Evolutionary conservation across 2,797 vertebrate genomes (phyloP).

Genomic region (Aldrovandia affinis): DNA sequence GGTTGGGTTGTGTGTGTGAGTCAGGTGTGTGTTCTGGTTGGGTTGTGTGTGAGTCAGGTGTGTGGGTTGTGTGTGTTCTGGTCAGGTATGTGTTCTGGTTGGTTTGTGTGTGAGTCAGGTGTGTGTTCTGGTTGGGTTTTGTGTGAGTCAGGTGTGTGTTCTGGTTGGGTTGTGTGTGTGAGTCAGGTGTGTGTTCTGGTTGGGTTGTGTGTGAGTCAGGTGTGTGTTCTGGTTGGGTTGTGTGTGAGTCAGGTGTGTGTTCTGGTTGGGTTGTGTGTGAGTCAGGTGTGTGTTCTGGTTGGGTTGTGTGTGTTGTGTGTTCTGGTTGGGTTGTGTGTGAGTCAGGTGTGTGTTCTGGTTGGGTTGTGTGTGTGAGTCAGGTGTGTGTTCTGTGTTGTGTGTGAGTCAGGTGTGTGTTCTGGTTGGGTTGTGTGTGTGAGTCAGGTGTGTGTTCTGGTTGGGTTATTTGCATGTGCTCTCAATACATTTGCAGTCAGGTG

Average conservation of each 20-base stretch:
- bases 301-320: conserved; percentile 11
- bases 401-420: too few species aligned
- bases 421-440: neutral
- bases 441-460: neutral
- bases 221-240: neutral
- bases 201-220: too few species aligned
- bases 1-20: too few species aligned
- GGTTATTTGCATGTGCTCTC: conserved; percentile 34
- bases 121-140: conserved; percentile 17
- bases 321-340: too few species aligned
- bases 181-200: neutral
- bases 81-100: too few species aligned
- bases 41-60: too few species aligned
- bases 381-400: neutral
- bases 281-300: neutral
- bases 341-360: neutral
- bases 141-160: conserved; percentile 9
- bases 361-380: neutral
- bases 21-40: too few species aligned
- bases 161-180: too few species aligned
- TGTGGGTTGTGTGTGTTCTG: too few species aligned
- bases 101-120: too few species aligned
- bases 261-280: neutral
- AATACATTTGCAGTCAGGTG: neutral
- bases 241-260: neutral